These are phyloP conservation scores for Dexiosoma caninum DNA, from an alignment of 2,888 invertebrate species.

Conservation along the genomic window DNA sequence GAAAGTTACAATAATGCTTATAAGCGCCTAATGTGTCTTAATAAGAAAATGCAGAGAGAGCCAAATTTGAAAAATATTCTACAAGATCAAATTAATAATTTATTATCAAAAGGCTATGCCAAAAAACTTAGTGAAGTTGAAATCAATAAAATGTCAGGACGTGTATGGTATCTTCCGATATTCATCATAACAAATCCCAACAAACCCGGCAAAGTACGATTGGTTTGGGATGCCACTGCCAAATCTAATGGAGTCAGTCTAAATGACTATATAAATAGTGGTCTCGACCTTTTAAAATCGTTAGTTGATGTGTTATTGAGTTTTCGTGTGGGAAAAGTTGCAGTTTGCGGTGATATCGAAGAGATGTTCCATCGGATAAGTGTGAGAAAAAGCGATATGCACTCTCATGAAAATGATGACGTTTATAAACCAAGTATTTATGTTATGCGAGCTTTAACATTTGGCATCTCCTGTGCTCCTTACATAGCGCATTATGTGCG, in stretches of 20 bases:
- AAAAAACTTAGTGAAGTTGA: conserved; percentile 29
- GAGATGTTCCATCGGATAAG: conserved; percentile 62
- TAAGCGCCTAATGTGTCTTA: no score
- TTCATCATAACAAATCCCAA: conserved; percentile 63
- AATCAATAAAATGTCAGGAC: background rate
- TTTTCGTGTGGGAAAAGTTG: conserved; percentile 53
- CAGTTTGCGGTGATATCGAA: conserved; percentile 61
- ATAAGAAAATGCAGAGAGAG: conserved; percentile 57
- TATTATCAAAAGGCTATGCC: conserved; percentile 52
- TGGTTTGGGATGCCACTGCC: conserved; percentile 73
- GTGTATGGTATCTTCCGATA: conserved; percentile 61
- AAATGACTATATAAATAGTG: no score
- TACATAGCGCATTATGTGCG: conserved; percentile 53
- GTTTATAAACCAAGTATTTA: conserved; percentile 63
- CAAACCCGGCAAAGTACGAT: conserved; percentile 66
- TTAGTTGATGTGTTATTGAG: conserved; percentile 46
- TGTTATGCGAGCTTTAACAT: conserved; percentile 61
- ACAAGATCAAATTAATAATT: conserved; percentile 56
- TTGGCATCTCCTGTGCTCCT: conserved; percentile 48
- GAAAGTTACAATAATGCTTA: conserved; percentile 38
- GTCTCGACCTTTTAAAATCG: conserved; percentile 68
- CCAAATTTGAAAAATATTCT: conserved; percentile 37
- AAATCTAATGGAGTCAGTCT: no score
- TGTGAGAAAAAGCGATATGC: conserved; percentile 33
- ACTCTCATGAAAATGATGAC: conserved; percentile 52